A percentile compares a stretch with the other conserved stretches of the same genome.
Conservation (phyloP, 2,888 invertebrate species). For the Gymnocheta viridis region DNA sequence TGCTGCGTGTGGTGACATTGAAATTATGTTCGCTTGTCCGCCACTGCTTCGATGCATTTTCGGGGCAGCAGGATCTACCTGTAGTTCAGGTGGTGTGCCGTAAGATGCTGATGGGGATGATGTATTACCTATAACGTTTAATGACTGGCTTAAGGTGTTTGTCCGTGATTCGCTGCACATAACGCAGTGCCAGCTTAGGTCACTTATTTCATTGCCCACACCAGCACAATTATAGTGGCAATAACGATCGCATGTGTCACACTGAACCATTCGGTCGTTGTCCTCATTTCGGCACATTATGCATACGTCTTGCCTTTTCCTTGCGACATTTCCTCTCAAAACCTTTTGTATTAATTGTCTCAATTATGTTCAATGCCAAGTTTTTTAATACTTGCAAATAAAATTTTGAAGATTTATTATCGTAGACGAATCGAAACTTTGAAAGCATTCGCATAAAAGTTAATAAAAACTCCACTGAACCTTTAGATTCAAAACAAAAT, state of each 20-base stretch:
- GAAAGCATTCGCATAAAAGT: too few species aligned
- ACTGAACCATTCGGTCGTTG: constrained; percentile 43
- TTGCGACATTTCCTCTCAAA: background rate
- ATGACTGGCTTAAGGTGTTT: background rate
- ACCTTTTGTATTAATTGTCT: too few species aligned
- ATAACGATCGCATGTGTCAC: constrained; percentile 28
- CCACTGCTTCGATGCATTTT: background rate
- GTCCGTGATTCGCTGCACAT: background rate
- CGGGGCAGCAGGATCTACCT: background rate
- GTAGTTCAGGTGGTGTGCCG: constrained; percentile 10
- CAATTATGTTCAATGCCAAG: too few species aligned
- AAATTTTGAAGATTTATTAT: too few species aligned
- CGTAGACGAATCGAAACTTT: too few species aligned
- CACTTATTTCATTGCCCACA: constrained; percentile 16
- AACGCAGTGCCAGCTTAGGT: constrained; percentile 30
- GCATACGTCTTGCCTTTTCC: background rate
- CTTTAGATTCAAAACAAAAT: too few species aligned
- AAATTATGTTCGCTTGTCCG: background rate
- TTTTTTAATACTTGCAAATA: too few species aligned
- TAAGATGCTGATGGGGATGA: background rate
- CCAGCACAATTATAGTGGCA: constrained; percentile 39
- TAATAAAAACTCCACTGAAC: too few species aligned
- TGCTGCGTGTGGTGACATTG: too few species aligned
- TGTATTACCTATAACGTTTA: background rate
- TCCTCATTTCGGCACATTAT: constrained; percentile 2